Evolutionary conservation across 2,888 invertebrate species (phyloP), one percentile per base, ranked within the genome.

Genomic region (Noctua janthina): DNA sequence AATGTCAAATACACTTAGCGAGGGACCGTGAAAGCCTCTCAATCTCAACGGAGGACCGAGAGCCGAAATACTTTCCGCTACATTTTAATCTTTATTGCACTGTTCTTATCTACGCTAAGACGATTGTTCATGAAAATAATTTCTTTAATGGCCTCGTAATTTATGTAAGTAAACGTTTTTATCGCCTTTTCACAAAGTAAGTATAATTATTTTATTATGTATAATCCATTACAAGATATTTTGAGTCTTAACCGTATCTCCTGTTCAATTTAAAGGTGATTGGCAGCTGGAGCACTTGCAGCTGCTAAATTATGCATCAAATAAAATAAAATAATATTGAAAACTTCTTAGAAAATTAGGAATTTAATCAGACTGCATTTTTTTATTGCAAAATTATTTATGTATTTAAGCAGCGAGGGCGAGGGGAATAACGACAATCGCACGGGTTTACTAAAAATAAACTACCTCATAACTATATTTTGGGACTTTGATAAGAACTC

Each of bases 1-100:
- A 35, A 73, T 66, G 46, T 35, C n/a, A 70, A 73, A 73, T 74
- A 80, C 62, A 43, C 43, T 70, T 62, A 84, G 59, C 35, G 54
- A 46, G 51, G 59, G 66, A 49, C 71, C 49, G 56, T 56, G 59
- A 71, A 49, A 76, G 70, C 69, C 62, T 75, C 79, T 84, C 64
- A 29, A 66, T 29, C 29, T 71, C 35, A 29, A 46, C 54, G 35
- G 20, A 66, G 66, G 20, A 20, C 66, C n/a, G 43, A 75, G 59
- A 72, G 23, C 43, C 59, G 83, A 71, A 67, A 78, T 76, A 71
- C 51, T 71, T 76, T 20, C 5, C 51, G 59, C 56, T 29, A 35
- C 54, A 64, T 67, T n/a, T 35, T 23, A 69, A 64, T 64, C 67
- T 67, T 83, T 67, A 68, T 78, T 62, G 59, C 15, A 29, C 39